Conservation (phyloP, 2,113 vertebrate genomes). For the Myrmecophaga tridactyla region DNA sequence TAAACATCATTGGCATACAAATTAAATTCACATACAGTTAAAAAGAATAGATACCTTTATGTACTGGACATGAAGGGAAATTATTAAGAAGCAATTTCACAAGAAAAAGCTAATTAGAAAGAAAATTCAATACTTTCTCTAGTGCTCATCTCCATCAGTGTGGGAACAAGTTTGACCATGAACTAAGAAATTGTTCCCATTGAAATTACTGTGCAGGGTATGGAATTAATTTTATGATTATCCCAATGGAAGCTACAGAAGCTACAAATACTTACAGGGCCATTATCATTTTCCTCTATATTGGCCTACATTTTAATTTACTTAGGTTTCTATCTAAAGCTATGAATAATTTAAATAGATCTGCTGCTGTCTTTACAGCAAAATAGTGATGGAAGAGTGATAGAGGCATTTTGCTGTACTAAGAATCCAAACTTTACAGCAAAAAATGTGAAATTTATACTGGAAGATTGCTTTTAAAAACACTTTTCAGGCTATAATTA, state of each 20-base stretch:
- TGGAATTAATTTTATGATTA: constrained; percentile 85
- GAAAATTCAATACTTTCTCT: constrained; percentile 85
- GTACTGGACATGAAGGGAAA: constrained; percentile 83
- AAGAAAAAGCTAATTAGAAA: constrained; percentile 83
- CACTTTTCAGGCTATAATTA: constrained; percentile 49
- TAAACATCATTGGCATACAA: constrained; percentile 93
- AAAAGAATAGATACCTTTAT: constrained; percentile 83
- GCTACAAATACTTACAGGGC: constrained; percentile 78
- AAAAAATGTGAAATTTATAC: constrained; percentile 8
- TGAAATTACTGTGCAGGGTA: constrained; percentile 79
- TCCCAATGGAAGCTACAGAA: constrained; percentile 80
- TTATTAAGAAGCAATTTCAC: constrained; percentile 85
- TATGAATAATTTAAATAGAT: constrained; percentile 78
- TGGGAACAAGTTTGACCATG: constrained; percentile 81
- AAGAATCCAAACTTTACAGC: constrained; percentile 55
- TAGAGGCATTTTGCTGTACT: constrained; percentile 66
- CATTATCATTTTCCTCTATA: constrained; percentile 73
- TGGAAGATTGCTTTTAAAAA: constrained; percentile 42
- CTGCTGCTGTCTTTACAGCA: constrained; percentile 67
- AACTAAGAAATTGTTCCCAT: constrained; percentile 80
- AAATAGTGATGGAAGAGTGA: constrained; percentile 52
- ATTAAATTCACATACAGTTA: constrained; percentile 88
- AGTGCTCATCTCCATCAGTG: constrained; percentile 82
- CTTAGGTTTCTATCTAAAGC: constrained; percentile 65
- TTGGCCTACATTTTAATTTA: constrained; percentile 80